phyloP scores from a whole-genome alignment of 2,113 vertebrate genomes.

The Trochalopteron elliotii region DNA sequence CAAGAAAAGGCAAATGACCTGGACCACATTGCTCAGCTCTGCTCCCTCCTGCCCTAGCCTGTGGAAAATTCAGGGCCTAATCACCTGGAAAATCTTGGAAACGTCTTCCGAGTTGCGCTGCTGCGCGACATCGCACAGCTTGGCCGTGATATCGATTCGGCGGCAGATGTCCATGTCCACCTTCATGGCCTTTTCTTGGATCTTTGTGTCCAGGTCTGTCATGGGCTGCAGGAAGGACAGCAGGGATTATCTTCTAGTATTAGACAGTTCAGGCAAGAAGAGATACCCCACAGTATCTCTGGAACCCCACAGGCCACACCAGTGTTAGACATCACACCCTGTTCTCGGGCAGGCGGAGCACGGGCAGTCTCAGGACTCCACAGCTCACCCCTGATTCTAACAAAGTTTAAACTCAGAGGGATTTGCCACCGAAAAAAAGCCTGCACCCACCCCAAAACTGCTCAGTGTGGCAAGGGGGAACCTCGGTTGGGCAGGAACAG shows the following conservation, averaged over 20 bases:
- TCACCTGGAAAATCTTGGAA: slow-evolving; percentile 95
- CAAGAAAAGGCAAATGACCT: not conserved
- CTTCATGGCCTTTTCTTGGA: slow-evolving; percentile 97
- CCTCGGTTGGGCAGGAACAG: not conserved
- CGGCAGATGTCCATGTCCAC: slow-evolving; percentile 99
- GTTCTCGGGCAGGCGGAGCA: not conserved
- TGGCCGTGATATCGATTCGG: slow-evolving; percentile 98
- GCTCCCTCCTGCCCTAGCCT: slow-evolving; percentile 36
- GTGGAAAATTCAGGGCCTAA: slow-evolving; percentile 61
- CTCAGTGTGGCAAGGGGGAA: not conserved
- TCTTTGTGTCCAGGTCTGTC: slow-evolving; percentile 97
- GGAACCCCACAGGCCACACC: slow-evolving; percentile 8
- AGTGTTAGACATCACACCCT: not conserved
- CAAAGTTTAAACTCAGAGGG: not conserved
- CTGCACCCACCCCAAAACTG: not conserved
- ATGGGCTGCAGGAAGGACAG: slow-evolving; percentile 90
- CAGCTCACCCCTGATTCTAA: not conserved
- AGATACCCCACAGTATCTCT: slow-evolving; percentile 59
- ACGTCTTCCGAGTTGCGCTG: slow-evolving; percentile 99
- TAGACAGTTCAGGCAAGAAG: slow-evolving; percentile 62
- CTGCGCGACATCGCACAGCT: slow-evolving; percentile 98
- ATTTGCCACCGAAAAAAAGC: not conserved
- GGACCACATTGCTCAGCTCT: not conserved
- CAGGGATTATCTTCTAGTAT: slow-evolving; percentile 70
- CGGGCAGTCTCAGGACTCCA: not conserved